phyloP scores from a whole-genome alignment of 2,113 vertebrate species.

The Cygnus buccinator region DNA sequence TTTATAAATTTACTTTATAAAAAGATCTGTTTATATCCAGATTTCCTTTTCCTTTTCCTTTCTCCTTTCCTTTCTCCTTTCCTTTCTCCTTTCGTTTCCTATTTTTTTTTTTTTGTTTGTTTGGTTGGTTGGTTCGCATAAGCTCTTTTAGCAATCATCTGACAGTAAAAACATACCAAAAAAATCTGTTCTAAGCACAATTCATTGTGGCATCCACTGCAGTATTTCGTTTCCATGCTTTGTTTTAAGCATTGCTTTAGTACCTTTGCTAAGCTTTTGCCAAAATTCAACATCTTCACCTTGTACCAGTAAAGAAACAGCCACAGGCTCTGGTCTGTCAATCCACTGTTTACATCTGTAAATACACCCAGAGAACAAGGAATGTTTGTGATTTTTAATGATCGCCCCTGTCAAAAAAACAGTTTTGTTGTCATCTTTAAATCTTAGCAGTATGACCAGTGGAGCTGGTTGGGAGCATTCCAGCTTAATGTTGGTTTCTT shows the following conservation, averaged over 20 bases:
- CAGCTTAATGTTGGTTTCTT: not conserved
- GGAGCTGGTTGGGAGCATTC: not conserved
- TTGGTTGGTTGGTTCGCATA: not conserved
- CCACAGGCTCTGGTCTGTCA: not conserved
- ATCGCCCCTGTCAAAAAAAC: not conserved
- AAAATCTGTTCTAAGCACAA: not conserved
- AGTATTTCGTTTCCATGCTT: not conserved
- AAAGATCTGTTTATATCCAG: not conserved
- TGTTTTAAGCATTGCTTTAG: not conserved
- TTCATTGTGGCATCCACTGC: not conserved
- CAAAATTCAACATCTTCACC: not conserved
- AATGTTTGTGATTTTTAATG: not conserved
- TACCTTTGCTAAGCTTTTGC: not conserved
- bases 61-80: not conserved
- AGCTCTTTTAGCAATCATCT: not conserved
- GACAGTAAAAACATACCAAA: not conserved
- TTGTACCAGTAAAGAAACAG: not conserved
- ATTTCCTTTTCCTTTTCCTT: not conserved
- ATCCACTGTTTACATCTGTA: accelerated
- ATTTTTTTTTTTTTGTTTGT: not conserved
- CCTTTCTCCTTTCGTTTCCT: not conserved
- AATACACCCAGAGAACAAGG: not conserved
- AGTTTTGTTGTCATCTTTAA: not conserved
- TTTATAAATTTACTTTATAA: not conserved
- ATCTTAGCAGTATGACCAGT: not conserved